phyloP scores from a whole-genome alignment of 1,140 invertebrate species.

The Neotoxoptera formosana region DNA sequence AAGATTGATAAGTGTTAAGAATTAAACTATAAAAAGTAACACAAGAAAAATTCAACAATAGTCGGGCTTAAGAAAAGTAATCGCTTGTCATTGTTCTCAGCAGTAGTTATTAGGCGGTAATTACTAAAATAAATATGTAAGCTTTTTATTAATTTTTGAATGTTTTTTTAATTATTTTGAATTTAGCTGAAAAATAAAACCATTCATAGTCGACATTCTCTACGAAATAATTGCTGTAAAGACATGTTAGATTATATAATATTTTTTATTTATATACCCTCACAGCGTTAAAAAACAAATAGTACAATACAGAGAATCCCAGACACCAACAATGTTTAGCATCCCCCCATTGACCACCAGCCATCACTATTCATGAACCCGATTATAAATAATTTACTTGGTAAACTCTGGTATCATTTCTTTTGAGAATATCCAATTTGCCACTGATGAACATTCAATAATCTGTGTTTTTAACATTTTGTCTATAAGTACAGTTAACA shows the following conservation, averaged over 20 bases:
- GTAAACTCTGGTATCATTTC: conserved; percentile 95
- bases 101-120: too few species aligned
- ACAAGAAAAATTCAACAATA: not conserved
- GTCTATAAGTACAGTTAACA: conserved; percentile 95
- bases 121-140: too few species aligned
- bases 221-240: not conserved
- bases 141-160: too few species aligned
- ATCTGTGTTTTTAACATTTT: conserved; percentile 98
- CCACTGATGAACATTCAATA: conserved; percentile 94
- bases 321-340: not conserved
- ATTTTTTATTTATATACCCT: not conserved
- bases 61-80: not conserved
- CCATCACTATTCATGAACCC: not conserved
- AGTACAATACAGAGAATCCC: not conserved
- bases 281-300: not conserved
- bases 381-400: conserved; percentile 69
- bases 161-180: too few species aligned
- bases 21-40: not conserved
- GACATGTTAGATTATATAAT: not conserved
- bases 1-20: not conserved
- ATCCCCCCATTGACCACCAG: not conserved
- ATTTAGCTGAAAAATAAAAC: not conserved
- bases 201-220: not conserved
- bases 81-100: too few species aligned
- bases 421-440: conserved; percentile 98